Conservation (phyloP, 2,113 vertebrate species). For the Rhea americana region DNA sequence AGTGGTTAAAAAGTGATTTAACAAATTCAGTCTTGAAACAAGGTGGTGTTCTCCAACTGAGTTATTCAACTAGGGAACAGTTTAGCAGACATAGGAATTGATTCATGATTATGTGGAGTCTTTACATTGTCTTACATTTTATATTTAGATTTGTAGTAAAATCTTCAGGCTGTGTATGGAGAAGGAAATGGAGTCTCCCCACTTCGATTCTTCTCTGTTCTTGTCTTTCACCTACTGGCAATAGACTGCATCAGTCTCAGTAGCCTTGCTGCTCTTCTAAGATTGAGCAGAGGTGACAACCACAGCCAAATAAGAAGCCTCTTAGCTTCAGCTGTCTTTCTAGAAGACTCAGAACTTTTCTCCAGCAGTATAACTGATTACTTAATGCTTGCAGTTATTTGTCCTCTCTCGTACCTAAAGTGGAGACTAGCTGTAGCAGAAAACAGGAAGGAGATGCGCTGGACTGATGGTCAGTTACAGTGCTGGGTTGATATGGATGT, state of each 20-base stretch:
- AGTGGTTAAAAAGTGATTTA: background rate
- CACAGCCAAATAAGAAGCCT: background rate
- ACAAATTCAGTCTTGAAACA: background rate
- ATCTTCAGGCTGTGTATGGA: background rate
- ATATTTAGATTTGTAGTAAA: background rate
- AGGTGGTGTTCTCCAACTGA: background rate
- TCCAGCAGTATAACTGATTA: background rate
- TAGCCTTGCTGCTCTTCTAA: background rate
- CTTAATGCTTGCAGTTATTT: background rate
- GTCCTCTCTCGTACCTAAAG: background rate
- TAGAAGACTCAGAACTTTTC: background rate
- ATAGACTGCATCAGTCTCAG: background rate
- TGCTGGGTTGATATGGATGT: too few relatives aligned
- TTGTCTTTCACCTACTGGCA: background rate
- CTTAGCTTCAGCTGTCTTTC: background rate
- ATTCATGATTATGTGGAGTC: background rate
- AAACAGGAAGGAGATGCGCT: background rate
- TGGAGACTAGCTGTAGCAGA: background rate
- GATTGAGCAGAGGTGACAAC: background rate
- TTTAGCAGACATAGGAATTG: background rate
- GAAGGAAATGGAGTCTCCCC: background rate
- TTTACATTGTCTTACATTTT: background rate
- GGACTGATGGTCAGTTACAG: background rate
- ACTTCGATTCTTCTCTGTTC: background rate
- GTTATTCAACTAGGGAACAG: background rate